Evolutionary conservation across 1,140 invertebrate species (phyloP).

Genomic region (Conopomorpha cramerella): DNA sequence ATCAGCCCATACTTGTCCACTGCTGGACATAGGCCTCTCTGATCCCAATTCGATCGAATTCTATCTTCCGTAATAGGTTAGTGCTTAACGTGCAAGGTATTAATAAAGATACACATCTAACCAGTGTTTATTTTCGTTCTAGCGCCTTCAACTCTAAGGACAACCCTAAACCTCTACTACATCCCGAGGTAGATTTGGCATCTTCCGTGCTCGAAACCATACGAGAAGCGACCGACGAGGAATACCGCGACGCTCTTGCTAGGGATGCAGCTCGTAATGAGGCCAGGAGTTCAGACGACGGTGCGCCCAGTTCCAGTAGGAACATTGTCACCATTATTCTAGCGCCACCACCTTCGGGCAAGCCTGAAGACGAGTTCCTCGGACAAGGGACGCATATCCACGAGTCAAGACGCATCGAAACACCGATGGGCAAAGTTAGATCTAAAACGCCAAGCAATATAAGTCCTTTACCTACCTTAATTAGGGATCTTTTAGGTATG

Average conservation of each 20-base stretch:
- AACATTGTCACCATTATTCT: constrained; percentile 29
- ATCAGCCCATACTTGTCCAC: no score
- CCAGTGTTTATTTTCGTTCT: constrained; percentile 8
- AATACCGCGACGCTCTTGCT: constrained; percentile 37
- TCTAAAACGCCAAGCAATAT: constrained; percentile 2
- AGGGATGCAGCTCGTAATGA: constrained; percentile 31
- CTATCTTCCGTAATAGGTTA: no score
- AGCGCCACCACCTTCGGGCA: constrained; percentile 12
- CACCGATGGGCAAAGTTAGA: constrained; percentile 11
- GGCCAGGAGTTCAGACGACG: constrained; percentile 10
- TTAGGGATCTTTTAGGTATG: constrained; percentile 9
- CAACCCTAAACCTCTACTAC: constrained; percentile 26
- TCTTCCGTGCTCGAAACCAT: constrained; percentile 43
- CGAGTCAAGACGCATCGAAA: constrained; percentile 19
- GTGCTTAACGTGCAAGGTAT: no score
- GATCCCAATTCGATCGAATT: no score
- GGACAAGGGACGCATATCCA: constrained; percentile 25
- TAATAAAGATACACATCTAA: constrained; percentile 1
- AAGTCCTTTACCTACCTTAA: constrained; percentile 6
- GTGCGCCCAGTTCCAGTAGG: constrained; percentile 10
- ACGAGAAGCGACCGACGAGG: constrained; percentile 36
- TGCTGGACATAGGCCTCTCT: no score
- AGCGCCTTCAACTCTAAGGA: constrained; percentile 16
- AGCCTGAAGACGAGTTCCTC: constrained; percentile 13
- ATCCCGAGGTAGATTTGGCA: constrained; percentile 41